Evolutionary conservation across 2,113 vertebrate species (phyloP).

Genomic region (Hipposideros armiger): DNA sequence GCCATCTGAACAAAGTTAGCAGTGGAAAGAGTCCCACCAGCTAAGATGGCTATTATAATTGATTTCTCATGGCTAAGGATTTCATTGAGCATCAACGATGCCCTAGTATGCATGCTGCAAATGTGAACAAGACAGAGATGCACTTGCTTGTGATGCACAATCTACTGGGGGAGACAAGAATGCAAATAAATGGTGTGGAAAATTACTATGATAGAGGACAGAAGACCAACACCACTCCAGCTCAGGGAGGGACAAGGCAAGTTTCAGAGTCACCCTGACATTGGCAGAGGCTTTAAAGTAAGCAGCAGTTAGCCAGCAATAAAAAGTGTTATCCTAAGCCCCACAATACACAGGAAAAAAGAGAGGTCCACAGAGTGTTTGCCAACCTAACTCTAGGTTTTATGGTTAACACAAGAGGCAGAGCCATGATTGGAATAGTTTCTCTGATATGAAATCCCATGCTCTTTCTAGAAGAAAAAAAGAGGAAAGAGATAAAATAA

Average conservation of each 20-base stretch:
- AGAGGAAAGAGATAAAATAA: neutral
- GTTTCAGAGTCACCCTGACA: neutral
- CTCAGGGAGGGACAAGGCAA: neutral
- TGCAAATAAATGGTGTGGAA: neutral
- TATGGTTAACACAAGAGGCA: neutral
- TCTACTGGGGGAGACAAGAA: neutral
- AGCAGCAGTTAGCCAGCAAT: neutral
- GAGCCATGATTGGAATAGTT: neutral
- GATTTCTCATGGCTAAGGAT: neutral
- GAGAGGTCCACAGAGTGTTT: neutral
- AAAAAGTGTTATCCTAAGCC: neutral
- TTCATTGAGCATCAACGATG: neutral
- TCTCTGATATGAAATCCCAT: neutral
- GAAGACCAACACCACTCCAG: neutral
- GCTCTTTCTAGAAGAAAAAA: constrained; percentile 1
- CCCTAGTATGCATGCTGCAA: too few relatives aligned
- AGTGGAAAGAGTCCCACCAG: neutral
- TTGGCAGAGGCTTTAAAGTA: neutral
- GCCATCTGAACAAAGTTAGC: neutral
- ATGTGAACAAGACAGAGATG: neutral
- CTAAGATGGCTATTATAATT: neutral
- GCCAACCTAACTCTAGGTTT: neutral
- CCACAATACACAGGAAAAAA: neutral
- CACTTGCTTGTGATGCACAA: neutral
- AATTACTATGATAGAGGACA: neutral